Conservation (phyloP, 2,797 vertebrate species). For the Lindbergichthys nudifrons region DNA sequence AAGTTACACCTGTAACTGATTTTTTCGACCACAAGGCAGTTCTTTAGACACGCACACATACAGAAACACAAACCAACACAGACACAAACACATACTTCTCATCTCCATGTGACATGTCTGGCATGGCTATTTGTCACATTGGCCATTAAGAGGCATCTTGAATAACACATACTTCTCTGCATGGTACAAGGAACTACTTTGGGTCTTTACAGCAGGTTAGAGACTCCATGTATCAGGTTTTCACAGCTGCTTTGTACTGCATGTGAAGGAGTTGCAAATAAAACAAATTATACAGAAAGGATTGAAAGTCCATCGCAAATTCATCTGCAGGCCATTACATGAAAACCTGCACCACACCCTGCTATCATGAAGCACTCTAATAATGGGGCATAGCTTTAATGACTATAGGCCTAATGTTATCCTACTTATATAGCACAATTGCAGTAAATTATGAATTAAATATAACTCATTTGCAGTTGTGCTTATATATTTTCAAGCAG, state of each 20-base stretch:
- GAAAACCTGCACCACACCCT: slow-evolving; percentile 38
- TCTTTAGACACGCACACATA: not conserved
- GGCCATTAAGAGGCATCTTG: slow-evolving; percentile 37
- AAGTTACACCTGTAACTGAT: too few relatives aligned
- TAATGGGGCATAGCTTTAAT: slow-evolving; percentile 7
- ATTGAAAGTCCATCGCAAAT: slow-evolving; percentile 1
- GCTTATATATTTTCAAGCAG: too few relatives aligned
- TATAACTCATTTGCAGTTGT: too few relatives aligned
- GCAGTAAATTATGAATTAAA: too few relatives aligned
- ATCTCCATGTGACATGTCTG: slow-evolving; percentile 59
- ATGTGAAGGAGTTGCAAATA: slow-evolving; percentile 22
- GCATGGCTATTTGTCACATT: slow-evolving; percentile 43
- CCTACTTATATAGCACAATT: too few relatives aligned
- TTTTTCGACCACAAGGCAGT: slow-evolving; percentile 29
- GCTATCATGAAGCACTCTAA: not conserved
- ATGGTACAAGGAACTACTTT: slow-evolving; percentile 13
- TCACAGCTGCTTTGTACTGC: not conserved
- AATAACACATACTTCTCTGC: slow-evolving; percentile 38
- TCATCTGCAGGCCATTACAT: slow-evolving; percentile 39
- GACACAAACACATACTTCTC: slow-evolving; percentile 12
- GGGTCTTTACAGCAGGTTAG: slow-evolving; percentile 8
- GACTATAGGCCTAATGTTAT: not conserved
- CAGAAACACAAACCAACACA: not conserved
- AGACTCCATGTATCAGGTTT: not conserved
- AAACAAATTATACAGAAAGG: slow-evolving; percentile 6